These are phyloP conservation scores for Ambastaia sidthimunki DNA, from an alignment of 2,797 vertebrate species.

Conservation along the genomic window DNA sequence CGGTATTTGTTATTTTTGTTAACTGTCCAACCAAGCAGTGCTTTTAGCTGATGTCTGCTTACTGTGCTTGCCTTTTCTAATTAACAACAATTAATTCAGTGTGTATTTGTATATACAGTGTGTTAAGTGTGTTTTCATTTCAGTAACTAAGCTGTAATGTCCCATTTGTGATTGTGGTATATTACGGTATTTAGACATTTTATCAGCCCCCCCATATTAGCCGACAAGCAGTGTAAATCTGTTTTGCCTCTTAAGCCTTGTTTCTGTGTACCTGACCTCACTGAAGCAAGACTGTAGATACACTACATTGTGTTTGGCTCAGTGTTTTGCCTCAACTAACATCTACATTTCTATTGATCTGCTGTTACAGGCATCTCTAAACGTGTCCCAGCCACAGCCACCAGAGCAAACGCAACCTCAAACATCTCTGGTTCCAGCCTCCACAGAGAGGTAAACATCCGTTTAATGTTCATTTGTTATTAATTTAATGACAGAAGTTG, in stretches of 20 bases:
- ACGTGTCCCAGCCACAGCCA: slow-evolving; percentile 64
- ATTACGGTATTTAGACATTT: background rate
- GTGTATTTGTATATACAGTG: too few species aligned
- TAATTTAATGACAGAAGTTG: background rate
- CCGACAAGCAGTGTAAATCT: background rate
- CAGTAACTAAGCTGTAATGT: too few species aligned
- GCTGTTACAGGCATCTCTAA: slow-evolving; percentile 66
- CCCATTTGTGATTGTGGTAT: too few species aligned
- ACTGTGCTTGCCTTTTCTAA: too few species aligned
- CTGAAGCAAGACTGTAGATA: background rate
- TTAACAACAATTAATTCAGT: too few species aligned
- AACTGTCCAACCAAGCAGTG: background rate
- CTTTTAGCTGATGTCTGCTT: too few species aligned
- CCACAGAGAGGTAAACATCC: slow-evolving; percentile 71
- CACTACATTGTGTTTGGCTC: background rate
- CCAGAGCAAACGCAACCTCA: slow-evolving; percentile 67
- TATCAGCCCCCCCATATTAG: background rate
- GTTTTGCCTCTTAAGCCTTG: background rate
- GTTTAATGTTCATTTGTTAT: background rate
- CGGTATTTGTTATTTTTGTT: too few species aligned
- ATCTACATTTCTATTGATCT: background rate
- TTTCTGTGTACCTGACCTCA: slow-evolving; percentile 29
- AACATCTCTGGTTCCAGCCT: slow-evolving; percentile 60
- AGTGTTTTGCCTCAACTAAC: background rate
- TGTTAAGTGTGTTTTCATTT: too few species aligned